These are phyloP conservation scores for Acanthopleura granulata DNA, from an alignment of 2,888 invertebrate genomes.

Conservation along the genomic window DNA sequence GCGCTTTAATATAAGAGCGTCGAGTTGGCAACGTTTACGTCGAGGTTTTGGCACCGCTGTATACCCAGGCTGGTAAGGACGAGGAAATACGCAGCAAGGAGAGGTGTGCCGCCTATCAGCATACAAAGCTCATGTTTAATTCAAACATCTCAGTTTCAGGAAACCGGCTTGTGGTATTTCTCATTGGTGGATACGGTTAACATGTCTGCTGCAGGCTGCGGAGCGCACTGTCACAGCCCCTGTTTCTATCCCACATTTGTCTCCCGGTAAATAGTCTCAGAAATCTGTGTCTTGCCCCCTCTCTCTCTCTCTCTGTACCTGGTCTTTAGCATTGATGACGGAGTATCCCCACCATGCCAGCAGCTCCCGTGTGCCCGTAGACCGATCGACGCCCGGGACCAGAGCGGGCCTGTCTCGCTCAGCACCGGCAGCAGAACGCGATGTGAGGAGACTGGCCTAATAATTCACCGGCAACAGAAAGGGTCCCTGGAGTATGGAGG, in stretches of 20 bases:
- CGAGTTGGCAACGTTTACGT: no score
- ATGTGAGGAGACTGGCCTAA: neutral
- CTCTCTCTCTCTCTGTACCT: neutral
- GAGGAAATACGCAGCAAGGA: no score
- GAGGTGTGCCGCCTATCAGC: neutral
- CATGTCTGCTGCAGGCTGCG: no score
- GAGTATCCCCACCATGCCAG: neutral
- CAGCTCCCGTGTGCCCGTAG: neutral
- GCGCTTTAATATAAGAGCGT: no score
- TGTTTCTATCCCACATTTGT: neutral
- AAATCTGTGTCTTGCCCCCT: neutral
- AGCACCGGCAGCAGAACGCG: neutral
- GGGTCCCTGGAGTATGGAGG: slow-evolving; percentile 13
- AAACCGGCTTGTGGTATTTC: neutral
- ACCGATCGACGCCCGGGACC: neutral
- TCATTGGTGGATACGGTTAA: no score
- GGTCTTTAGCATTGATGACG: neutral
- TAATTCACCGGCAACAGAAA: neutral
- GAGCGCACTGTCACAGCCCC: no score
- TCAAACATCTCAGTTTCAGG: neutral
- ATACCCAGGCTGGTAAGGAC: no score
- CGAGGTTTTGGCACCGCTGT: no score
- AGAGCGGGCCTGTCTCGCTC: neutral
- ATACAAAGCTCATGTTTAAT: slow-evolving; percentile 8
- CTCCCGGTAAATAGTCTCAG: neutral